Conservation (phyloP, 2,797 vertebrate species). For the Melanotaenia parkinsoni region DNA sequence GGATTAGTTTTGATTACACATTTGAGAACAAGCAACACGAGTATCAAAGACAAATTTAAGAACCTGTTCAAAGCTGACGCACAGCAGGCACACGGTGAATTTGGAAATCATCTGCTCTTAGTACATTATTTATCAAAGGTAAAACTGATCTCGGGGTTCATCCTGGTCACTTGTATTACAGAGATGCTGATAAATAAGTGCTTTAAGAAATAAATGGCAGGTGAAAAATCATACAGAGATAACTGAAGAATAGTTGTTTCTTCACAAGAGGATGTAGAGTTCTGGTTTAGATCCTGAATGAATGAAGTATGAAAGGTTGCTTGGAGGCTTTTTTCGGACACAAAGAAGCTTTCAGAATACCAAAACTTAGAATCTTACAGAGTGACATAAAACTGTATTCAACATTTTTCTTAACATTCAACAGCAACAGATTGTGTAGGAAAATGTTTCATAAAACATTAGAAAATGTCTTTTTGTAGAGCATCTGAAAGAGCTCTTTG, state of each 20-base stretch:
- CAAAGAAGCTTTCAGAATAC: neutral
- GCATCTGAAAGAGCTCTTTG: conserved; percentile 11
- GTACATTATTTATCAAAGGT: conserved; percentile 62
- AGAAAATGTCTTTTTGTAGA: conserved; percentile 12
- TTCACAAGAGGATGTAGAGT: neutral
- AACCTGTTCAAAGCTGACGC: conserved; percentile 63
- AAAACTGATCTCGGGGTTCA: conserved; percentile 45
- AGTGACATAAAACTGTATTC: conserved; percentile 10
- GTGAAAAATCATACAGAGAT: conserved; percentile 5
- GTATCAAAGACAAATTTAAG: conserved; percentile 66
- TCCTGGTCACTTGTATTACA: conserved; percentile 42
- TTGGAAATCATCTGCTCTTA: conserved; percentile 59
- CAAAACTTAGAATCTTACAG: conserved; percentile 6
- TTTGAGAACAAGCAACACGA: conserved; percentile 65
- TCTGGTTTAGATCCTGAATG: conserved; percentile 4
- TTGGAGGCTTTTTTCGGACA: neutral
- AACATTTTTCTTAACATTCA: conserved; percentile 27
- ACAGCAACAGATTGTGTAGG: neutral
- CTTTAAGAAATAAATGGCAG: too few species aligned
- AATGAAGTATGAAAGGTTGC: neutral
- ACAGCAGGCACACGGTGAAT: conserved; percentile 53
- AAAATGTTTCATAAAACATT: conserved; percentile 26
- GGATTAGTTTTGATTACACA: conserved; percentile 74
- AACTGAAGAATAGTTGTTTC: neutral
- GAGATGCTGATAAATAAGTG: conserved; percentile 16